phyloP scores from a whole-genome alignment of 2,888 invertebrate species.

The Tetramorium bicarinatum region DNA sequence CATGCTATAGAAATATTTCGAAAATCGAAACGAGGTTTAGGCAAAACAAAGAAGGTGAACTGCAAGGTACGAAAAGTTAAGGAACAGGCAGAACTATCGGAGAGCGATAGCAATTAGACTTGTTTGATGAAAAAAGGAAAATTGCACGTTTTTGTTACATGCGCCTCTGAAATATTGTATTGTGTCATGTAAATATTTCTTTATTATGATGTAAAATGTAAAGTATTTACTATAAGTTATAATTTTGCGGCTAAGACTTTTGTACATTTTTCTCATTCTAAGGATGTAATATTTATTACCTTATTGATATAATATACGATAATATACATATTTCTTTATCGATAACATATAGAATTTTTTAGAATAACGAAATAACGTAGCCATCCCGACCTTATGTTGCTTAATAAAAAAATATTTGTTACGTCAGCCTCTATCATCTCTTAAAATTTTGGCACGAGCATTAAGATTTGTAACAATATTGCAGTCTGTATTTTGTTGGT shows the following conservation, averaged over 20 bases:
- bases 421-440: too few species aligned
- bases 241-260: neutral
- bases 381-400: too few species aligned
- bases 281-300: neutral
- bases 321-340: too few species aligned
- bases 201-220: neutral
- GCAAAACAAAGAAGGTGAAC: constrained; percentile 87
- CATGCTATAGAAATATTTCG: constrained; percentile 92
- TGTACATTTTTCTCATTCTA: neutral
- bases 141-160: neutral
- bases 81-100: constrained; percentile 90
- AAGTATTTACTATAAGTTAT: neutral
- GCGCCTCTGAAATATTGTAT: neutral
- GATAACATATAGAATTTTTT: neutral
- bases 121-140: neutral
- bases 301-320: neutral
- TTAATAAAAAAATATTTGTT: too few species aligned
- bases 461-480: neutral
- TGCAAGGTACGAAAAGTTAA: constrained; percentile 87
- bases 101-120: constrained; percentile 87
- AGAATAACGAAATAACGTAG: too few species aligned
- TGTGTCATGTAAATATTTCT: neutral
- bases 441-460: too few species aligned
- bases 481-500: neutral
- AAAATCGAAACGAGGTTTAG: constrained; percentile 89